Percentiles rank a stretch among this genome's conserved stretches.
These are phyloP conservation scores for Alligator sinensis DNA, from an alignment of 2,113 vertebrate genomes.

Conservation along the genomic window DNA sequence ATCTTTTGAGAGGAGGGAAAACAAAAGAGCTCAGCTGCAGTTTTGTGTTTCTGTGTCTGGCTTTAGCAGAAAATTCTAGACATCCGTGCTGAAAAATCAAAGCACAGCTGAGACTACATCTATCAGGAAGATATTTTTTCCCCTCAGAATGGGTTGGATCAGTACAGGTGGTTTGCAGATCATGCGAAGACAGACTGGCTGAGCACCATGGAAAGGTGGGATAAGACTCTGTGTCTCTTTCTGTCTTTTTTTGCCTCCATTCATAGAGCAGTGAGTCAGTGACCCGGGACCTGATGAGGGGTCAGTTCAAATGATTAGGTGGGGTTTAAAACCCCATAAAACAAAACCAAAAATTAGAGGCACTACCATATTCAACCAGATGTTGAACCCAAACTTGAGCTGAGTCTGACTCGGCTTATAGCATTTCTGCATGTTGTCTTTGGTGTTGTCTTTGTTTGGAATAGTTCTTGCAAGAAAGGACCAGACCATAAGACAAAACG, in stretches of 20 bases:
- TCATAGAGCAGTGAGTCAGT: constrained; percentile 52
- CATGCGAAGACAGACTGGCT: constrained; percentile 74
- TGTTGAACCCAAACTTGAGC: constrained; percentile 77
- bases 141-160: constrained; percentile 79
- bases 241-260: not conserved
- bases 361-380: constrained; percentile 59
- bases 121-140: constrained; percentile 55
- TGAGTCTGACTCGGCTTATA: constrained; percentile 59
- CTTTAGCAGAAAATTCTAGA: constrained; percentile 79
- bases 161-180: constrained; percentile 82
- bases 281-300: constrained; percentile 38
- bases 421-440: constrained; percentile 30
- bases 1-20: constrained; percentile 79
- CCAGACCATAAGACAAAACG: constrained; percentile 25
- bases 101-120: constrained; percentile 72
- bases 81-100: constrained; percentile 70
- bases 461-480: constrained; percentile 29
- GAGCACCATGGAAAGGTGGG: constrained; percentile 82
- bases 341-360: constrained; percentile 10
- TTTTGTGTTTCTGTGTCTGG: constrained; percentile 75
- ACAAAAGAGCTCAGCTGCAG: constrained; percentile 86
- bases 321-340: constrained; percentile 9
- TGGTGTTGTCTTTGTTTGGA: constrained; percentile 77
- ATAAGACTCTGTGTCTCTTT: constrained; percentile 44
- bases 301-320: constrained; percentile 19